Conservation (phyloP, 2,888 invertebrate genomes). For the Mimachlamys varia region DNA sequence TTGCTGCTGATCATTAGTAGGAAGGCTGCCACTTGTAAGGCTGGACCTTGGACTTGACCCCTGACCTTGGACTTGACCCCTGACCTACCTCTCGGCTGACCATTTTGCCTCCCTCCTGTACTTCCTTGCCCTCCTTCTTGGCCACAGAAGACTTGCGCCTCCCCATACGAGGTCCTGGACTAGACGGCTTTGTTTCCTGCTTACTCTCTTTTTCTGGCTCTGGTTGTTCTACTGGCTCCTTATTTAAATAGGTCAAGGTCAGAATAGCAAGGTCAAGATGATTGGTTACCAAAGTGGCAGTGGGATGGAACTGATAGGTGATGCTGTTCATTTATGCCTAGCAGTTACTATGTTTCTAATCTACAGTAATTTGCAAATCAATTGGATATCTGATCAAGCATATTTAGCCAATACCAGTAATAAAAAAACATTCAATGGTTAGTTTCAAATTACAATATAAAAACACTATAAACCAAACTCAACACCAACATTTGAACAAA, state of each 20-base stretch:
- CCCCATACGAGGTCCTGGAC: constrained; percentile 40
- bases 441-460: background rate
- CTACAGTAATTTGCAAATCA: background rate
- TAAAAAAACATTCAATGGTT: background rate
- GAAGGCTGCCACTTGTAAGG: background rate
- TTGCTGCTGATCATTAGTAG: background rate
- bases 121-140: constrained; percentile 39
- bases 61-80: background rate
- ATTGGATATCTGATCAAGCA: background rate
- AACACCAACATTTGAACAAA: background rate
- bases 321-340: background rate
- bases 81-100: constrained; percentile 20
- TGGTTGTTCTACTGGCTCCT: constrained; percentile 57
- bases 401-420: background rate
- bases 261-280: constrained; percentile 15
- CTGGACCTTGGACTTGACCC: background rate
- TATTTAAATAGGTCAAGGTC: constrained; percentile 45
- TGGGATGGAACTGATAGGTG: background rate
- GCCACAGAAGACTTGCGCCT: constrained; percentile 55
- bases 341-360: background rate
- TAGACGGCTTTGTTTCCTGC: constrained; percentile 43
- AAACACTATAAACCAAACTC: constrained; percentile 11
- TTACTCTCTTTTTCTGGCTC: constrained; percentile 44
- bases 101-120: constrained; percentile 36
- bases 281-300: background rate